Evolutionary conservation across 2,888 invertebrate genomes (phyloP), one percentile per base, ranked within the genome.

Genomic region (Omphaloscelis lunosa): DNA sequence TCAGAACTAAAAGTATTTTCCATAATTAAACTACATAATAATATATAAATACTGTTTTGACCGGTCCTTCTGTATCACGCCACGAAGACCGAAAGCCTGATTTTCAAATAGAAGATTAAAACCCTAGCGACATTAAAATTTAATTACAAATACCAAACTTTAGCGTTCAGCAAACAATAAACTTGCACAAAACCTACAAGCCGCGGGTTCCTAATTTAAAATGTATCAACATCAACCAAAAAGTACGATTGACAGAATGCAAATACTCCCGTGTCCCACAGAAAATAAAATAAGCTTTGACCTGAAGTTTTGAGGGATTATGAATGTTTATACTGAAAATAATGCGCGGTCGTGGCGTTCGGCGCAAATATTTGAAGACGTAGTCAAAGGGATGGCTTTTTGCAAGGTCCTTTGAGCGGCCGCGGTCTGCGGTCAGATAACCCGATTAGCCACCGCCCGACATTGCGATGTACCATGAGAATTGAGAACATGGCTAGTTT

Each of bases 241-340:
- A 67, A 66, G 73, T 70, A 76, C 77, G 58, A 82, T 81, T 85
- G 80, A 77, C 86, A 86, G 87, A 87, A 86, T 81, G 77, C 85
- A 84, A 91, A 88, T 89, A 88, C 74, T 86, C 80, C 79, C 65
- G 75, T 78, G 76, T 83, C 82, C 85, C 85, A 77, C 86, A 82
- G 81, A 89, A 92, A 93, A 92, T 90, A 91, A 92, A 92, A 92
- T 92, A 91, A 91, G 89, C 91, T 92, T 92, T 93, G 93, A 93
- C 93, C 93, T 84, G 72, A 89, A 90, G 92, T 92, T 94, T 90
- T 91, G 89, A 90, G 90, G 90, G 95, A 95, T 96, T 96, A 96
- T 96, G 94, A 93, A 92, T 95, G 95, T 96, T 96, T 95, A 94
- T 95, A 93, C 94, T 91, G 95, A 95, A 96, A 96, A 96, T 96